These are phyloP conservation scores for Eclectus roratus DNA, from an alignment of 2,113 vertebrate genomes.

Conservation along the genomic window DNA sequence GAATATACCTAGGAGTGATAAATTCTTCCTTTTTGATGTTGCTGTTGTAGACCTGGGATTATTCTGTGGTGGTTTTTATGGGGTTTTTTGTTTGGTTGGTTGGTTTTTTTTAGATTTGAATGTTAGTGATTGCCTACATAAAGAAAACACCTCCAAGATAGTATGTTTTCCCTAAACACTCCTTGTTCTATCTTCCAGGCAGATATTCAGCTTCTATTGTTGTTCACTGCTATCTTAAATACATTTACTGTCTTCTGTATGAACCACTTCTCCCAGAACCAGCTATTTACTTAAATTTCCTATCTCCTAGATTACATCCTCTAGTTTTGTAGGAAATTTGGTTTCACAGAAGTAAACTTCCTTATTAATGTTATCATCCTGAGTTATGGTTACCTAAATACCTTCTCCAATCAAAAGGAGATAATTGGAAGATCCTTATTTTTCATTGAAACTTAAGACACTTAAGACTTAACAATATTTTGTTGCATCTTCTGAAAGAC, in stretches of 20 bases:
- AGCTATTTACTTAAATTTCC: background rate
- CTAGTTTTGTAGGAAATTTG: background rate
- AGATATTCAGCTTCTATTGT: background rate
- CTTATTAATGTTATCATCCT: background rate
- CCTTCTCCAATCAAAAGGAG: background rate
- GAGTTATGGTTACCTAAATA: background rate
- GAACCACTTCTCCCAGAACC: background rate
- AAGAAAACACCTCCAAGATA: background rate
- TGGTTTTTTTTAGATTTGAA: background rate
- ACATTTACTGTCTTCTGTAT: background rate
- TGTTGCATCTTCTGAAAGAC: background rate
- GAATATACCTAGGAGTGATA: background rate
- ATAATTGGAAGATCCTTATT: slow-evolving; percentile 11
- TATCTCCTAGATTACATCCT: background rate
- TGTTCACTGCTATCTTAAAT: background rate
- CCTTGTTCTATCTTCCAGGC: background rate
- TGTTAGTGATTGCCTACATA: background rate
- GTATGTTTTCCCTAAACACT: background rate
- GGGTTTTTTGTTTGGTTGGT: accelerated
- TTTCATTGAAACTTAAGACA: background rate
- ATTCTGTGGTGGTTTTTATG: background rate
- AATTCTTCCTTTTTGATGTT: background rate
- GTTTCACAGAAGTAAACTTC: background rate
- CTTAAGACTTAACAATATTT: background rate
- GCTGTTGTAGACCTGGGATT: accelerated